These are phyloP conservation scores for Setophaga coronata DNA, from an alignment of 2,113 vertebrate genomes.

Conservation along the genomic window DNA sequence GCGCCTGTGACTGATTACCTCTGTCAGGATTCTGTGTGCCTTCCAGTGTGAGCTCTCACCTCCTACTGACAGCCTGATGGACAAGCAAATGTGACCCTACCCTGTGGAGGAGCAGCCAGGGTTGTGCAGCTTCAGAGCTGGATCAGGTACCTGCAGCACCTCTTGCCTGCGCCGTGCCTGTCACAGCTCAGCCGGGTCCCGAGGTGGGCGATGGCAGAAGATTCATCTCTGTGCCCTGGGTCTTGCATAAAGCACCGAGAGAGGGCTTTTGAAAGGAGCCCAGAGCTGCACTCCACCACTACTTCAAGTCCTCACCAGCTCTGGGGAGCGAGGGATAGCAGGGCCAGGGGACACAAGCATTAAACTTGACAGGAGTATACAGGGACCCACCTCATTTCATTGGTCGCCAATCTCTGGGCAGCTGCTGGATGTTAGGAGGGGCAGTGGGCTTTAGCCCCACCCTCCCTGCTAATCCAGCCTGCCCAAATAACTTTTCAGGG, in stretches of 20 bases:
- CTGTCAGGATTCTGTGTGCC: neutral
- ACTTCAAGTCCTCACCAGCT: accelerated
- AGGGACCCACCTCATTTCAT: neutral
- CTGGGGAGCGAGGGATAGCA: accelerated
- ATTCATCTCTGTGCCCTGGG: neutral
- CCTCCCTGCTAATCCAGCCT: neutral
- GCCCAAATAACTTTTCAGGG: neutral
- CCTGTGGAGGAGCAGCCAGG: neutral
- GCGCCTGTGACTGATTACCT: neutral
- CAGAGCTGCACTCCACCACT: neutral
- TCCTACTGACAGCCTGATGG: neutral
- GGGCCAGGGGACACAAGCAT: neutral
- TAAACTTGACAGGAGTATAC: neutral
- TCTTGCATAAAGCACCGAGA: neutral
- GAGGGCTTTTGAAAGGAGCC: neutral
- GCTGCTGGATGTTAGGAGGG: neutral
- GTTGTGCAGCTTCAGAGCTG: neutral
- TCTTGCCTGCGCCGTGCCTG: accelerated
- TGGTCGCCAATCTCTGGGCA: neutral
- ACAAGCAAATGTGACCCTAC: neutral
- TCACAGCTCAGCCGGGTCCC: accelerated
- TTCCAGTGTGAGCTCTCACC: neutral
- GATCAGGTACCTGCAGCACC: neutral
- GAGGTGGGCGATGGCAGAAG: accelerated
- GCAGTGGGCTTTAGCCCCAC: neutral